Conservation (phyloP, 2,888 invertebrate species). For the Cheilosia grossa region DNA sequence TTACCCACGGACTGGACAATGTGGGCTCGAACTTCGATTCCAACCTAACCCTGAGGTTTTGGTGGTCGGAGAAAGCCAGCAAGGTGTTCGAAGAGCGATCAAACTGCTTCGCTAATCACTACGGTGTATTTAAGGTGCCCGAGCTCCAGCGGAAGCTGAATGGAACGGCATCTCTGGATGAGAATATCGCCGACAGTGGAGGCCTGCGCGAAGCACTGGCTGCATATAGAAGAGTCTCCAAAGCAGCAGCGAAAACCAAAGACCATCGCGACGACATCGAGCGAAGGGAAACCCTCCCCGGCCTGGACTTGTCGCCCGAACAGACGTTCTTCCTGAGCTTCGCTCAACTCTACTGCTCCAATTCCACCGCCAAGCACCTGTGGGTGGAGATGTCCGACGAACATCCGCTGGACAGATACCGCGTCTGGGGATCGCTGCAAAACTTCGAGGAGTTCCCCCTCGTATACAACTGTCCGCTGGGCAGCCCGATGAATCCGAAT, state of each 20-base stretch:
- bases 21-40: conserved; percentile 78
- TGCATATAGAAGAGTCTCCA: conserved; percentile 78
- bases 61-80: conserved; percentile 79
- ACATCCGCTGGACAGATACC: conserved; percentile 80
- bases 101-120: conserved; percentile 79
- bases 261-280: conserved; percentile 10
- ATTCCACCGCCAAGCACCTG: conserved; percentile 78
- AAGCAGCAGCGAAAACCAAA: conserved; percentile 67
- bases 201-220: conserved; percentile 78
- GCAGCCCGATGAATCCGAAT: conserved; percentile 79
- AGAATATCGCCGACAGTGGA: conserved; percentile 81
- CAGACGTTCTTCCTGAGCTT: conserved; percentile 81
- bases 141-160: conserved; percentile 80
- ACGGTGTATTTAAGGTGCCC: conserved; percentile 78
- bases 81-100: conserved; percentile 78
- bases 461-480: conserved; percentile 78
- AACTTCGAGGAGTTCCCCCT: conserved; percentile 80
- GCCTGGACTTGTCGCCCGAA: conserved; percentile 79
- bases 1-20: conserved; percentile 81
- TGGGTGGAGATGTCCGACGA: conserved; percentile 79
- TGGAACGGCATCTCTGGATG: conserved; percentile 79
- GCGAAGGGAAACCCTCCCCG: conserved; percentile 80
- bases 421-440: conserved; percentile 79
- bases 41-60: conserved; percentile 75
- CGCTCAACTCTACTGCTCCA: conserved; percentile 80